Evolutionary conservation across 2,888 invertebrate species (phyloP).

Genomic region (Alviniconcha strummeri): DNA sequence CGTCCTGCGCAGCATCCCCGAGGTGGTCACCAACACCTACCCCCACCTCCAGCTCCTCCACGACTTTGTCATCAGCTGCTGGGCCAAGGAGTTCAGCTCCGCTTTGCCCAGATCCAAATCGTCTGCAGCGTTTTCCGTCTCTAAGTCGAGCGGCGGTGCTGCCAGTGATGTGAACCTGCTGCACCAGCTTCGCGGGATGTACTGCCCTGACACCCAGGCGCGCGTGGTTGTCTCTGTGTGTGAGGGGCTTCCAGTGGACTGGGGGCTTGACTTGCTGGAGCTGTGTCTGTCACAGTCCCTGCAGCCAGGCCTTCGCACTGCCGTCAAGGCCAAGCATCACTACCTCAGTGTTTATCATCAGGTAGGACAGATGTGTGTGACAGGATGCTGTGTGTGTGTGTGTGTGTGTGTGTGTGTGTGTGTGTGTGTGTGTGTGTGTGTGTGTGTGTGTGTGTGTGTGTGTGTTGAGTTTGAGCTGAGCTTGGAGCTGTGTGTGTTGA

Average conservation of each 20-base stretch:
- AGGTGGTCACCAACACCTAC: slow-evolving; percentile 47
- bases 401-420: background rate
- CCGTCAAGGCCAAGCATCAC: slow-evolving; percentile 50
- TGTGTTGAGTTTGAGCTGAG: background rate
- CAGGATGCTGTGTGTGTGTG: background rate
- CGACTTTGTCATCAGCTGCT: slow-evolving; percentile 62
- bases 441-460: background rate
- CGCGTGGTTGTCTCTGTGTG: slow-evolving; percentile 57
- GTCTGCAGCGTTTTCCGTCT: background rate
- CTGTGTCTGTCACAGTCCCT: slow-evolving; percentile 51
- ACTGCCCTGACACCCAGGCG: slow-evolving; percentile 50
- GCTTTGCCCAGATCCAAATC: background rate
- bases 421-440: background rate
- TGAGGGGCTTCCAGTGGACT: slow-evolving; percentile 56
- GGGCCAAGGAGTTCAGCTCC: slow-evolving; percentile 35
- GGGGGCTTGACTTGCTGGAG: slow-evolving; percentile 61
- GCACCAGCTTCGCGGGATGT: slow-evolving; percentile 51
- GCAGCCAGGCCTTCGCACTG: slow-evolving; percentile 36
- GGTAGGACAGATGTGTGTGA: slow-evolving; percentile 45
- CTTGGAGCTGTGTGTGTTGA: too few species aligned
- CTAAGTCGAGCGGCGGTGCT: background rate
- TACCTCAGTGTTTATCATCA: slow-evolving; percentile 57
- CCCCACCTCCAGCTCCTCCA: slow-evolving; percentile 54
- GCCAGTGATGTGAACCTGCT: slow-evolving; percentile 34
- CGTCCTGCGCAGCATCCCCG: slow-evolving; percentile 60